Evolutionary conservation across 2,888 invertebrate species (phyloP).

Genomic region (Junonia oenone): DNA sequence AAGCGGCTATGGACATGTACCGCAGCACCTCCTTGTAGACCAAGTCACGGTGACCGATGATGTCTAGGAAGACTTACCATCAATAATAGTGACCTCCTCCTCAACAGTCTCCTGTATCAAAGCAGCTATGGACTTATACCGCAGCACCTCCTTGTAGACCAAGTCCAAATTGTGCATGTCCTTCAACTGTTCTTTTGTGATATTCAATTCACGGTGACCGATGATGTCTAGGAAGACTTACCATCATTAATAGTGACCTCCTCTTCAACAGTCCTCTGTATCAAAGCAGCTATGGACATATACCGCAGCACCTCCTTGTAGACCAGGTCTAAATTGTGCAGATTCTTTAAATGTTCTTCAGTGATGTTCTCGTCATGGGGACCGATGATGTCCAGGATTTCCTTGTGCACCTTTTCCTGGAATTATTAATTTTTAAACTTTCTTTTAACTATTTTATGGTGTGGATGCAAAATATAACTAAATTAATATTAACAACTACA

Average conservation of each 20-base stretch:
- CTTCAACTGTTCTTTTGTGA: constrained; percentile 49
- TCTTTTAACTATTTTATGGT: no score
- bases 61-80: no score
- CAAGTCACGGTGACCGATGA: no score
- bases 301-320: constrained; percentile 58
- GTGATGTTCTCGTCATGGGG: constrained; percentile 35
- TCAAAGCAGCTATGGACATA: constrained; percentile 55
- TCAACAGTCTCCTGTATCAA: no score
- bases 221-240: constrained; percentile 32
- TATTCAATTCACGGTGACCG: no score
- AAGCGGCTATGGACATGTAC: no score
- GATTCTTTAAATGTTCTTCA: constrained; percentile 46
- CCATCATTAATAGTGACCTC: constrained; percentile 56
- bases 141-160: no score
- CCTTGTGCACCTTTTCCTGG: constrained; percentile 55
- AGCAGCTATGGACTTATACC: no score
- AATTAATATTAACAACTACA: no score
- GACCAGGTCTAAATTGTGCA: constrained; percentile 55
- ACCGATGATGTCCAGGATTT: constrained; percentile 50
- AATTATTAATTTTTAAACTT: constrained; percentile 20
- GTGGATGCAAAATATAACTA: no score
- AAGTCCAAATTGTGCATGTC: constrained; percentile 44
- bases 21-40: no score
- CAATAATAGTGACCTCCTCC: no score
- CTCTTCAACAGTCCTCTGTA: constrained; percentile 59